Percentiles rank a stretch among this genome's conserved stretches.
Conservation (phyloP, 2,888 invertebrate species). For the Torymus auratus region DNA sequence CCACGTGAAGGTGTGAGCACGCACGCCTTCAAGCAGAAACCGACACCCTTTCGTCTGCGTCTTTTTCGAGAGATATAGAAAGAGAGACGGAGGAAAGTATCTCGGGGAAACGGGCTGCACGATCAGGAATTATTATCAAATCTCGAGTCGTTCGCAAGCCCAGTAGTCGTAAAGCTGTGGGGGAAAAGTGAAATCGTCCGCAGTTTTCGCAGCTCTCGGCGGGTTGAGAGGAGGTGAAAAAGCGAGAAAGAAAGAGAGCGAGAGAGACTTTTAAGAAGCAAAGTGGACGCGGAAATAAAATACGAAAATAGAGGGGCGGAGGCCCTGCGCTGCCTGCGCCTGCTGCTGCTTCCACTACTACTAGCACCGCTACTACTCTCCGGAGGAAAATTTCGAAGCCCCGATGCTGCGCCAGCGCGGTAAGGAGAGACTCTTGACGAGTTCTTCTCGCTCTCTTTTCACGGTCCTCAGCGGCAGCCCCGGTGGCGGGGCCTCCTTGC, state of each 20-base stretch:
- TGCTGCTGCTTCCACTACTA: no score
- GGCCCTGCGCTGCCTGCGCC: neutral
- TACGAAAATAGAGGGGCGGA: slow-evolving; percentile 37
- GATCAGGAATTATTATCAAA: slow-evolving; percentile 60
- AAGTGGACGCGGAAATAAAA: slow-evolving; percentile 48
- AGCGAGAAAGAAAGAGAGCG: slow-evolving; percentile 43
- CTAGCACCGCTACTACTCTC: slow-evolving; percentile 52
- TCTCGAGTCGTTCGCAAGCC: slow-evolving; percentile 43
- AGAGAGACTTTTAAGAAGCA: slow-evolving; percentile 55
- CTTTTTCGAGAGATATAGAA: neutral
- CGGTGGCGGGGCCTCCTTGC: neutral
- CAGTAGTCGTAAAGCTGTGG: slow-evolving; percentile 54
- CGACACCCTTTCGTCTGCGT: no score
- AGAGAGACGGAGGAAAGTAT: neutral
- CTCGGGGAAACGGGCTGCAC: slow-evolving; percentile 43
- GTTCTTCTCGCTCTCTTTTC: slow-evolving; percentile 26
- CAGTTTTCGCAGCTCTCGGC: slow-evolving; percentile 4
- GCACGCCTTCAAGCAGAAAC: no score
- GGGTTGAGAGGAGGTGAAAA: slow-evolving; percentile 33
- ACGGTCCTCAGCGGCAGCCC: neutral
- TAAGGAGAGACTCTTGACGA: slow-evolving; percentile 41
- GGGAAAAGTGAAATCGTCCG: slow-evolving; percentile 57
- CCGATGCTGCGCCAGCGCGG: neutral
- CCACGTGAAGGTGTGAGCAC: no score
- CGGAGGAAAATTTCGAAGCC: slow-evolving; percentile 59